Conservation (phyloP, 2,888 invertebrate species). For the Ethmia dodecea region DNA sequence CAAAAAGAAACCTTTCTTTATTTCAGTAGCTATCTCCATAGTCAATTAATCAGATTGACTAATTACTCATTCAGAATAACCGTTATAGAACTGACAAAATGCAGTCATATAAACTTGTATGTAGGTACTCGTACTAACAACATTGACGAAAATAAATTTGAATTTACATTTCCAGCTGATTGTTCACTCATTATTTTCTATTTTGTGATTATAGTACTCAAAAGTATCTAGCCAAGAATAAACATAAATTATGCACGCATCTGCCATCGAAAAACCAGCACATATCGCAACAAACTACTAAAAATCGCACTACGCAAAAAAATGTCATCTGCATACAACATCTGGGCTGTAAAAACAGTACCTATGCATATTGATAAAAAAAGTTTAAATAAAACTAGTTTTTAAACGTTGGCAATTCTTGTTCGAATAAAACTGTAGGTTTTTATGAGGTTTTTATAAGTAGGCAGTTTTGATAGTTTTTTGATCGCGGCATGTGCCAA, state of each 20-base stretch:
- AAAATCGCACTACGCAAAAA: constrained; percentile 67
- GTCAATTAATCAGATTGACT: too few species aligned
- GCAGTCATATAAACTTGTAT: too few species aligned
- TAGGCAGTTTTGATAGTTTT: constrained; percentile 39
- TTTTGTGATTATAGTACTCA: too few species aligned
- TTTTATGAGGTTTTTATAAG: constrained; percentile 41
- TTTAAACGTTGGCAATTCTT: constrained; percentile 32
- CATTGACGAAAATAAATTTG: too few species aligned
- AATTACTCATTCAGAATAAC: too few species aligned
- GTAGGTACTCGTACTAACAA: too few species aligned
- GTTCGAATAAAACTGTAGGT: constrained; percentile 39
- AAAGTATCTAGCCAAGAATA: not conserved
- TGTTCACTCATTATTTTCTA: too few species aligned
- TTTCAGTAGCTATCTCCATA: too few species aligned
- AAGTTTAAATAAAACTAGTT: too few species aligned
- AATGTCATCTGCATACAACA: constrained; percentile 76
- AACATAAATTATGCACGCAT: constrained; percentile 52
- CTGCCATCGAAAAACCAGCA: constrained; percentile 60
- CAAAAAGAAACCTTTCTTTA: too few species aligned
- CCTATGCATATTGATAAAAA: constrained; percentile 50
- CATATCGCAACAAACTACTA: constrained; percentile 54
- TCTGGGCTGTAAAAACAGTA: constrained; percentile 66
- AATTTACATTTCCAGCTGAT: too few species aligned
- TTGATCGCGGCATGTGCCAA: constrained; percentile 58
- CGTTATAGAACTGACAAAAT: too few species aligned